Evolutionary conservation across 2,888 invertebrate species (phyloP), one percentile per base, ranked within the genome.

Genomic region (Macrophya alboannulata): DNA sequence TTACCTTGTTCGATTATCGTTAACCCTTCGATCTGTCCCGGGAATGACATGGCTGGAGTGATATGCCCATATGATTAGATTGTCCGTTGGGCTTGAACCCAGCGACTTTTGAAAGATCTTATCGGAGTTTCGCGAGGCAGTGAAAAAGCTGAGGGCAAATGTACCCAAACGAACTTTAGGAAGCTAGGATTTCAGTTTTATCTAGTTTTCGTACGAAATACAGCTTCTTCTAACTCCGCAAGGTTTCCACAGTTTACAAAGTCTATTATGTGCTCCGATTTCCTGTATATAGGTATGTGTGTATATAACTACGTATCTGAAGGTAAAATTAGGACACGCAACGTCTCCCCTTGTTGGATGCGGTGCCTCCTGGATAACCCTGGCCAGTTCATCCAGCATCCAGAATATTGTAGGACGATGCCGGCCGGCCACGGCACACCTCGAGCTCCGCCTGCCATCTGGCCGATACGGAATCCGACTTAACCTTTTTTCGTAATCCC

Each of bases 381-480:
- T 72, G 72, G 72, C 10, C 43, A 74, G 72, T 74, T 10, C 5
- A 74, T 45, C 5, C 77, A 77, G 77, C 77, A 48, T 51, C 51
- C 31, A 62, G 25, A 62, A 43, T 68, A 25, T 25, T 17, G 55
- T 21, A 51, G 55, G 51, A 55, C 12, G 37, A 12, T 77, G 55
- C 25, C 55, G 77, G 55, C 59, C 48, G 51, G 77, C 68, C 51
- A 88, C 89, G 87, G 86, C 88, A 31, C 25, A 31, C 25, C 88
- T 88, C 88, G 88, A 85, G 84, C 84, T 59, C 86, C 90, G 92
- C 89, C 89, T 89, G 89, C 92, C 92, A 92, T 92, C 92, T 92
- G 92, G 89, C 88, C 91, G 91, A 91, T 91, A 91, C 89, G 91
- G 90, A 91, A 91, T 91, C 91, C 91, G 89, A 90, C 91, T 90